Evolutionary conservation across 2,797 vertebrate genomes (phyloP), one percentile per base, ranked within the genome.

Genomic region (Anguilla megastoma): DNA sequence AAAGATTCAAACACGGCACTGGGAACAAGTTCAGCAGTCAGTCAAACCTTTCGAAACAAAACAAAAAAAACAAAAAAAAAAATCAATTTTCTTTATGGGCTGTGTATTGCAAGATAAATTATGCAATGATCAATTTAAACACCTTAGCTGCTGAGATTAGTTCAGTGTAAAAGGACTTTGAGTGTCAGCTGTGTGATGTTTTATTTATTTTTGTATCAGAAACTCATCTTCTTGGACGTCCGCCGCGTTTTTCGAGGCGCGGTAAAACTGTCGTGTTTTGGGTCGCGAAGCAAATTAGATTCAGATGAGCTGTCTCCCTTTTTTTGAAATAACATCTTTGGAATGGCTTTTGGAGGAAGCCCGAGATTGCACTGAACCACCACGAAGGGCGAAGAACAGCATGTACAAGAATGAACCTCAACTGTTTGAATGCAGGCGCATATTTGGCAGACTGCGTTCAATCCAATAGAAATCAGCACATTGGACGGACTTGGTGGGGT

Each of bases 61-160:
- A 45, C 87, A 36, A 89, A 56, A 16, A 86, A 27, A 89, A 21
- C 36, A 54, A 88, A 85, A 58, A 79, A 85, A 86, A 63, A 79
- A n/a, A 63, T 74, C 79, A 54, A 63, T 88, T 50, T 87, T 66
- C 84, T 36, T 88, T 50, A 82, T 66, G 85, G 52, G 33, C 63
- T 83, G 76, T 58, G 41, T 86, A 84, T 84, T 85, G 76, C 87
- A 82, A 60, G 76, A 90, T 89, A 84, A 87, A 89, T 89, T 82
- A 90, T 91, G 87, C 86, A 90, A 86, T 90, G 52, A 91, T 89
- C 88, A 89, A 88, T 91, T 90, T 89, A 86, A 89, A 88, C 66
- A 74, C 86, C 85, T 86, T 86, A 91, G 90, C 85, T 86, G 85
- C 86, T 87, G 69, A 90, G 89, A 90, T 89, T 89, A 88, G 87